Evolutionary conservation across 2,888 invertebrate species (phyloP), one percentile per base, ranked within the genome.

Genomic region (Lydus trimaculatus): DNA sequence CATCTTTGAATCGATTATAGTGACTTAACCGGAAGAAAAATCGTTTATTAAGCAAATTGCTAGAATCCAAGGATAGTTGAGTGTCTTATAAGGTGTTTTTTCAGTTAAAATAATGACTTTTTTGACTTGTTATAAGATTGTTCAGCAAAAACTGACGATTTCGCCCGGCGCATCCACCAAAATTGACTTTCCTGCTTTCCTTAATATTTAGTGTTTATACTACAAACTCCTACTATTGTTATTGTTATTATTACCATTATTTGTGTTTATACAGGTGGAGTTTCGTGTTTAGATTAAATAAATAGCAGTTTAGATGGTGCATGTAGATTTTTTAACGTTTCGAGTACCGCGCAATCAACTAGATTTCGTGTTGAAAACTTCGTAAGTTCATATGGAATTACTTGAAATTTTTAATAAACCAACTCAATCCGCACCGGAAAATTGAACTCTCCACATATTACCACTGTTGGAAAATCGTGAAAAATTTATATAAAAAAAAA

Each of bases 161-260:
- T 39, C 5, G 39, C 48, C 48, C 48, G 48, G 48, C 48, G 48
- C 48, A 48, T 48, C 48, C 48, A 48, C 48, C 48, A 48, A 48
- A 48, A 48, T 48, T 48, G 20, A n/a, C n/a, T n/a, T n/a, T n/a
- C n/a, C n/a, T n/a, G n/a, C n/a, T n/a, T n/a, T n/a, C n/a, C n/a
- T n/a, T n/a, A n/a, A n/a, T n/a, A n/a, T n/a, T n/a, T n/a, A n/a
- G n/a, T n/a, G n/a, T n/a, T n/a, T n/a, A n/a, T n/a, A n/a, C 28
- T 28, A 28, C 28, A 3, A 2, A 28, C 36, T 36, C 15, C 13
- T 2, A 7, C 15, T 36, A 4, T 15, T 7, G 5, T 15, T 15
- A 6, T 2, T 5, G 15, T 36, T 36, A 5, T 15, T 17, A 17
- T 43, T 43, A 13, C 23, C 23, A 13, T 11, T 48, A 6, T 43